These are phyloP conservation scores for Aphrophora alni DNA, from an alignment of 2,888 invertebrate genomes.

Conservation along the genomic window DNA sequence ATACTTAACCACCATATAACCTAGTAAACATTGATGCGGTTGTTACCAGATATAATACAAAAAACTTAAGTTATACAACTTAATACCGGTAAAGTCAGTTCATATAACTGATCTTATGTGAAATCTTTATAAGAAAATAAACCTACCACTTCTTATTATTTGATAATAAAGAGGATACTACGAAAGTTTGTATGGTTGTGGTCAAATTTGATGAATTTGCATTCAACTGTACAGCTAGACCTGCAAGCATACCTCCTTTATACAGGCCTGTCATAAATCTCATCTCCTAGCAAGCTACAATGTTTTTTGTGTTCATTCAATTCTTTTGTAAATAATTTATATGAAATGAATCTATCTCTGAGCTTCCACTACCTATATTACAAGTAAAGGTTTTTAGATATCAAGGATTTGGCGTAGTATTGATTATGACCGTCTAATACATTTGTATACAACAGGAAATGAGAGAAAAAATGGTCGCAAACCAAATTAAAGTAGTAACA, in stretches of 20 bases:
- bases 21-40: neutral
- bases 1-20: neutral
- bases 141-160: neutral
- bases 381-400: conserved; percentile 11
- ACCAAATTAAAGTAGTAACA: neutral
- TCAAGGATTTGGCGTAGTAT: conserved; percentile 2
- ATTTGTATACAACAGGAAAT: neutral
- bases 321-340: conserved; percentile 13
- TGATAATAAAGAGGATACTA: neutral
- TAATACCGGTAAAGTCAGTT: neutral
- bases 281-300: neutral
- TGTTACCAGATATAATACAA: neutral
- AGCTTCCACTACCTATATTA: neutral
- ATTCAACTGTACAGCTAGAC: neutral
- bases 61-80: neutral
- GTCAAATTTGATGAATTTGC: neutral
- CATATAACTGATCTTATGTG: neutral
- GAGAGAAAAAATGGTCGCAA: neutral
- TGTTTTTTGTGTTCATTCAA: neutral
- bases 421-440: neutral
- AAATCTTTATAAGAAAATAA: neutral
- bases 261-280: neutral
- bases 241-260: neutral
- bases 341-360: conserved; percentile 7
- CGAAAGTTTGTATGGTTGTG: neutral